A percentile compares a stretch with the other conserved stretches of the same genome.
Evolutionary conservation across 2,888 invertebrate species (phyloP).

Genomic region (Dendrolimus houi): DNA sequence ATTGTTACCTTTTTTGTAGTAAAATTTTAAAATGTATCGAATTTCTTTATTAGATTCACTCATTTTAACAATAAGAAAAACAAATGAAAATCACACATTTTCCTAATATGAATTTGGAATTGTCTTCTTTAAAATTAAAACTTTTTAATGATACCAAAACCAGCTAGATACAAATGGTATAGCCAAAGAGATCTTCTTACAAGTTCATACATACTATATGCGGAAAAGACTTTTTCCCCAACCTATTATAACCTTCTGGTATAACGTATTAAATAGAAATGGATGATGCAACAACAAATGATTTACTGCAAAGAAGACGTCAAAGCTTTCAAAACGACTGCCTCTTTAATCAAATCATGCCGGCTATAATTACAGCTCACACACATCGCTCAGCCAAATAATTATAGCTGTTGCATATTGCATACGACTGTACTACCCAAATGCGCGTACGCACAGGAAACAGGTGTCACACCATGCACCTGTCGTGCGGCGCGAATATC

Average conservation of each 20-base stretch:
- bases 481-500: slow-evolving; percentile 52
- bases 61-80: too few relatives aligned
- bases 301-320: neutral
- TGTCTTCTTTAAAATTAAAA: too few relatives aligned
- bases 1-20: too few relatives aligned
- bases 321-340: neutral
- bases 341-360: neutral
- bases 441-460: slow-evolving; percentile 49
- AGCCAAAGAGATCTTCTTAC: too few relatives aligned
- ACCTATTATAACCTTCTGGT: neutral
- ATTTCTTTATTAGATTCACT: too few relatives aligned
- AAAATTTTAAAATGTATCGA: too few relatives aligned
- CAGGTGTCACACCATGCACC: slow-evolving; percentile 55
- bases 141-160: too few relatives aligned
- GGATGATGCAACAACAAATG: neutral
- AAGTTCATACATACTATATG: too few relatives aligned
- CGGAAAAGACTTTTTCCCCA: too few relatives aligned
- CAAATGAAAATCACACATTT: too few relatives aligned
- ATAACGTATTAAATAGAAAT: neutral
- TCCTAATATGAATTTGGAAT: too few relatives aligned
- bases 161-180: too few relatives aligned
- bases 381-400: slow-evolving; percentile 15
- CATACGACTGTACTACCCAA: slow-evolving; percentile 17
- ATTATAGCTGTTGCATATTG: slow-evolving; percentile 7
- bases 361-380: neutral